Base-by-base conservation (phyloP, 35 echinoderm and acorn worm species). In the Ophiothrix spiculata region DNA sequence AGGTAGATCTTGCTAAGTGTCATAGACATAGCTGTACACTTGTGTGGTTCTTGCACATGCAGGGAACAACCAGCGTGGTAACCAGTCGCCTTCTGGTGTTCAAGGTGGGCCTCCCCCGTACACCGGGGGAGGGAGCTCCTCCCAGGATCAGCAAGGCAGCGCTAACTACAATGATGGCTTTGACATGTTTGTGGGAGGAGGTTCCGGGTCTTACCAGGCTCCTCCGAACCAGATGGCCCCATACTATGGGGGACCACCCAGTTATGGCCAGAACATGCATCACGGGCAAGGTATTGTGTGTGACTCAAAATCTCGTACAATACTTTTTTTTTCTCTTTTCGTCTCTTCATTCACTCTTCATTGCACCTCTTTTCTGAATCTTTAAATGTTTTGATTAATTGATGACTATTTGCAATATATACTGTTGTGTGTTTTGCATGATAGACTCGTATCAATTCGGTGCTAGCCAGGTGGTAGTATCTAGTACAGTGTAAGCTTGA, bases 251-350 rank as follows among this genome's bases (percentile, higher is more conserved):
- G 60, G 60, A 15, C 60, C 60, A 15, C 10, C 60, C 25, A 69
- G 60, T 69, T 69, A 69, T 69, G 60, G 60, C 60, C 60, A 69
- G 60, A 69, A 69, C 29, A 69, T 69, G 60, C 60, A 69, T 15
- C 42, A 49, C 19, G 60, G 60, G 60, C 60, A 69, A 69, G 60
- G 60, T 69, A 69, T 69, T 69, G 60, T 69, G 60, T 69, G 60
- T 69, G 60, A 69, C 3, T 15, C 3, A 2, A 69, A 12, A n/a
- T n/a, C n/a, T 69, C 6, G 23, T 69, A 12, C 60, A 69, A 69
- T 69, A 54, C 45, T 54, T 21, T 54, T 54, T 21, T 54, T 54
- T 21, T 54, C 21, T 54, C 45, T 21, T 54, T 8, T 54, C 45
- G 8, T 54, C 21, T 54, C 45, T 54, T 11, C 21, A 11, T 69